A percentile compares a stretch with the other conserved stretches of the same genome.
Conservation (phyloP, 2,797 vertebrate genomes). For the Numenius phaeopus region DNA sequence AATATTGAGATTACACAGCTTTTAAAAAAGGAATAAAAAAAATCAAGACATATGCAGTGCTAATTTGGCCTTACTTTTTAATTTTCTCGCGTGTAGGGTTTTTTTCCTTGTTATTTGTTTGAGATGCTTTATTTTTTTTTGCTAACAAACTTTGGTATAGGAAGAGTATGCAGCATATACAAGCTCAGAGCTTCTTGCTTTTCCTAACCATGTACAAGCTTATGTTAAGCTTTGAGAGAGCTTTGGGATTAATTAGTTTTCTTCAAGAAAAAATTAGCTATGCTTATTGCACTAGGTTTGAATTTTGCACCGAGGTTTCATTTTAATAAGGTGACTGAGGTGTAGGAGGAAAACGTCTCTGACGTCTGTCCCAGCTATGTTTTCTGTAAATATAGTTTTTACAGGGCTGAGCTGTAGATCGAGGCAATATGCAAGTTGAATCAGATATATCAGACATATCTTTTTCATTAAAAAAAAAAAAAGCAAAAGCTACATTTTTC, state of each 20-base stretch:
- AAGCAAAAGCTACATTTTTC: neutral
- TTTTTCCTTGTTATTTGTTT: neutral
- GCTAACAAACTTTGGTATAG: neutral
- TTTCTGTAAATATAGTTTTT: slow-evolving; percentile 2
- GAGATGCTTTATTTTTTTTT: neutral
- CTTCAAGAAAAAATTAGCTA: neutral
- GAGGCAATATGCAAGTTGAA: neutral
- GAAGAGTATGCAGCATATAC: neutral
- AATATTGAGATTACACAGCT: neutral
- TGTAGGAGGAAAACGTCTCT: neutral
- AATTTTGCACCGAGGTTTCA: neutral
- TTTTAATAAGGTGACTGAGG: slow-evolving; percentile 10
- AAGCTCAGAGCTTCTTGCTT: neutral
- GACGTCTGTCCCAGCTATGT: neutral
- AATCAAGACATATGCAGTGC: neutral
- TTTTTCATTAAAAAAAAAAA: neutral
- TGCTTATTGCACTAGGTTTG: neutral
- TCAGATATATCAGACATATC: neutral
- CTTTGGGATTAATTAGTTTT: slow-evolving; percentile 50
- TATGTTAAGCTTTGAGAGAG: neutral
- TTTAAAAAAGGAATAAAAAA: neutral
- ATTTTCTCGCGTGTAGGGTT: neutral
- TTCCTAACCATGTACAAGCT: neutral
- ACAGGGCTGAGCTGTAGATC: neutral
- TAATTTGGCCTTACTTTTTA: neutral